phyloP scores from a whole-genome alignment of 2,113 vertebrate species.

The Girardinichthys multiradiatus region DNA sequence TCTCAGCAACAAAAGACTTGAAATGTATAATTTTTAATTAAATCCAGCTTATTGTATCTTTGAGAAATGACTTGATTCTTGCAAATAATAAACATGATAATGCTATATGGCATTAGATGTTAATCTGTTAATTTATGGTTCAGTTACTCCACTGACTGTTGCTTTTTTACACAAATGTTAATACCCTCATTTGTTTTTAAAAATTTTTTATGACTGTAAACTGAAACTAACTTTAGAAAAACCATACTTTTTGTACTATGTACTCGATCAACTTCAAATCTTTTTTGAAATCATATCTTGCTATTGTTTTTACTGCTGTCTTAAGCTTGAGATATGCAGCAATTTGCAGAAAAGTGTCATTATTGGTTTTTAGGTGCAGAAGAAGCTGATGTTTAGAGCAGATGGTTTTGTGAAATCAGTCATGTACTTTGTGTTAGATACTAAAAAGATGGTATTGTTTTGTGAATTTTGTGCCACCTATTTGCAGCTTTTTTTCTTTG shows the following conservation, averaged over 20 bases:
- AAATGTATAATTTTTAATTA: not conserved
- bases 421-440: slow-evolving; percentile 2
- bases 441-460: not conserved
- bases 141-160: slow-evolving; percentile 29
- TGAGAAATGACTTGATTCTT: slow-evolving; percentile 21
- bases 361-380: slow-evolving; percentile 9
- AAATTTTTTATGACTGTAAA: not conserved
- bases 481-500: slow-evolving; percentile 22
- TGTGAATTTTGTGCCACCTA: slow-evolving; percentile 16
- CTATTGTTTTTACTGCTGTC: not conserved
- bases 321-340: not conserved
- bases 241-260: not conserved
- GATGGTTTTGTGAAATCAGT: not conserved
- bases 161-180: not conserved
- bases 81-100: slow-evolving; percentile 27
- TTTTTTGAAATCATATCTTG: not conserved
- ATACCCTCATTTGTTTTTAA: not conserved
- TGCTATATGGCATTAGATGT: slow-evolving; percentile 2
- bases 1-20: slow-evolving; percentile 9
- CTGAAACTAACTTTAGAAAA: not conserved
- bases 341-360: slow-evolving; percentile 5
- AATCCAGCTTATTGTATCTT: slow-evolving; percentile 49
- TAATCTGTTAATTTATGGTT: slow-evolving; percentile 53
- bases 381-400: slow-evolving; percentile 7
- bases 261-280: too few species aligned